Evolutionary conservation across 2,113 vertebrate genomes (phyloP), one percentile per base, ranked within the genome.

Genomic region (Thoracochromis brauschi): DNA sequence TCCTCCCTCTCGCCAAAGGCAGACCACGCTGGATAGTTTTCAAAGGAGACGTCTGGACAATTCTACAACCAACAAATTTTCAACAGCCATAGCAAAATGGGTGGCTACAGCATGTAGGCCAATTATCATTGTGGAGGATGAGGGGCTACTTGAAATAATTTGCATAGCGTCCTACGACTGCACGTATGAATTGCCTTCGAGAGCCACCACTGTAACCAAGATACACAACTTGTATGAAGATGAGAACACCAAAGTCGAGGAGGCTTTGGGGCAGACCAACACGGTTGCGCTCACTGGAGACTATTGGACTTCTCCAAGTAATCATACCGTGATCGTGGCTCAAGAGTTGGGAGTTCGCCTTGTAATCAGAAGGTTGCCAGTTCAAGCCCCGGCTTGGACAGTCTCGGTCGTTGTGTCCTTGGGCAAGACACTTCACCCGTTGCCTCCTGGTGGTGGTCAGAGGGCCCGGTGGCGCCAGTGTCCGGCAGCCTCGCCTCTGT

Each of bases 71-170:
- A 55, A 24, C 53, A 55, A 55, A 55, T 1, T 55, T 55, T 0
- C 21, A 0, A 55, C 0, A 24, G 53, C 11, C 6, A 13, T 7
- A 0, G 21, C 2, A 55, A 55, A 55, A 24, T 55, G 53, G 53
- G 53, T 0, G 11, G 54, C 2, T 5, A 55, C 54, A 55, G 21
- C 54, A 0, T 55, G 21, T 0, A 55, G 54, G 1, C 0, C 12
- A 0, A 26, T 55, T 55, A 5, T 1, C 21, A 55, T 55, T 55
- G 54, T 55, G 12, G 7, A 55, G 21, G 11, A 55, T 55, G 0
- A 26, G 4, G 11, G 54, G 54, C 54, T 26, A 55, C 54, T 26
- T 55, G 1, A 55, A 55, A 26, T 55, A 26, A 2, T 55, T 26
- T 3, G 4, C 54, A 55, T 55, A 7, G 53, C 0, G 6, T 55